These are phyloP conservation scores for Phylloscopus trochiloides DNA, from an alignment of 2,113 vertebrate species.

Conservation along the genomic window DNA sequence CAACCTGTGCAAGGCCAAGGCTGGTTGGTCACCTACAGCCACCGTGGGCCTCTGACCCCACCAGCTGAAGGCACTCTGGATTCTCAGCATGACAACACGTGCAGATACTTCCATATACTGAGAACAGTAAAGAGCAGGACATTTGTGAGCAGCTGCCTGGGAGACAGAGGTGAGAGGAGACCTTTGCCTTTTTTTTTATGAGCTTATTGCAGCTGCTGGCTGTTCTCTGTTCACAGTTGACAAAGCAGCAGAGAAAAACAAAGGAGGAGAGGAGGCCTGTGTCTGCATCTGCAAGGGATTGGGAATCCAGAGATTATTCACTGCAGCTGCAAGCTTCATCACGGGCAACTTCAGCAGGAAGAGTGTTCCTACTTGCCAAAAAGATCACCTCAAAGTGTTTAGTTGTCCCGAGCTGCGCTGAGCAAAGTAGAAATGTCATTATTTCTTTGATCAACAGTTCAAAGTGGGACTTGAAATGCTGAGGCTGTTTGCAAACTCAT, in stretches of 20 bases:
- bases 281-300: slow-evolving; percentile 34
- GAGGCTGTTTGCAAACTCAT: background rate
- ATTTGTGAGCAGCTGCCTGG: background rate
- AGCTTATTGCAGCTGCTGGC: slow-evolving; percentile 26
- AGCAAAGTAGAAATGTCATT: background rate
- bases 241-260: slow-evolving; percentile 26
- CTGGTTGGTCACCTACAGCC: background rate
- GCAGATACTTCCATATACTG: background rate
- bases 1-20: background rate
- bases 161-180: slow-evolving; percentile 32
- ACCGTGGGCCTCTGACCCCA: rapidly evolving
- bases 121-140: background rate
- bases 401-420: background rate
- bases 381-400: slow-evolving; percentile 35
- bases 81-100: background rate
- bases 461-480: background rate
- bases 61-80: background rate
- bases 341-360: slow-evolving; percentile 37
- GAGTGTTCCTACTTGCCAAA: slow-evolving; percentile 11
- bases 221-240: slow-evolving; percentile 24
- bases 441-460: slow-evolving; percentile 34
- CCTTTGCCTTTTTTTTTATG: background rate
- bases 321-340: slow-evolving; percentile 34
- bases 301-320: slow-evolving; percentile 33
- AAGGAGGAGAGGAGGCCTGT: slow-evolving; percentile 4